Conservation (phyloP, 1,140 invertebrate genomes). For the Cotesia chilonis region DNA sequence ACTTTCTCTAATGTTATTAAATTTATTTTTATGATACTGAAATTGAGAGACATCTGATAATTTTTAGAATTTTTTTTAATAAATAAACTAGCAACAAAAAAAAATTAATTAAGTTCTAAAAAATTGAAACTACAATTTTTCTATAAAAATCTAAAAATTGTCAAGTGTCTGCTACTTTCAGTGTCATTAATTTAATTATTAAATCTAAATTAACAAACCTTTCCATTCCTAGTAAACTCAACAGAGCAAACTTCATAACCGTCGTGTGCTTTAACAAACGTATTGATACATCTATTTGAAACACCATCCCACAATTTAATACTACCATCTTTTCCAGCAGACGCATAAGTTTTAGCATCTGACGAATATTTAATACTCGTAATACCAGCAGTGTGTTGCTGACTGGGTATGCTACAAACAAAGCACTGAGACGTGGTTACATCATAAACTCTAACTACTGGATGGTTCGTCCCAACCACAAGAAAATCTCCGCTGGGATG, state of each 20-base stretch:
- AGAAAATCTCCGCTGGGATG: conserved; percentile 96
- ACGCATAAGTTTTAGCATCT: conserved; percentile 89
- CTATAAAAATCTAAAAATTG: no score
- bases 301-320: conserved; percentile 98
- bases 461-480: conserved; percentile 92
- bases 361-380: conserved; percentile 83
- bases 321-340: conserved; percentile 89
- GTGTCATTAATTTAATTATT: background rate
- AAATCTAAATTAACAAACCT: conserved; percentile 70
- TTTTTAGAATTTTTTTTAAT: no score
- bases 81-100: no score
- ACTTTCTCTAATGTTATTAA: no score
- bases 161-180: background rate
- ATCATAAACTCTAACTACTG: conserved; percentile 91
- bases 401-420: conserved; percentile 87
- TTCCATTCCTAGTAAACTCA: conserved; percentile 94
- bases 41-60: no score
- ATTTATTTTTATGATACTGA: no score
- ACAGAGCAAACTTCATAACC: conserved; percentile 95
- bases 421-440: conserved; percentile 96
- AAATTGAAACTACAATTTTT: no score
- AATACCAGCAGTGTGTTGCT: conserved; percentile 90
- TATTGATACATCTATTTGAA: conserved; percentile 93
- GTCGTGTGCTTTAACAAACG: conserved; percentile 92
- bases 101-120: no score